phyloP scores from a whole-genome alignment of 2,888 invertebrate genomes.

The Ophion ellenae region DNA sequence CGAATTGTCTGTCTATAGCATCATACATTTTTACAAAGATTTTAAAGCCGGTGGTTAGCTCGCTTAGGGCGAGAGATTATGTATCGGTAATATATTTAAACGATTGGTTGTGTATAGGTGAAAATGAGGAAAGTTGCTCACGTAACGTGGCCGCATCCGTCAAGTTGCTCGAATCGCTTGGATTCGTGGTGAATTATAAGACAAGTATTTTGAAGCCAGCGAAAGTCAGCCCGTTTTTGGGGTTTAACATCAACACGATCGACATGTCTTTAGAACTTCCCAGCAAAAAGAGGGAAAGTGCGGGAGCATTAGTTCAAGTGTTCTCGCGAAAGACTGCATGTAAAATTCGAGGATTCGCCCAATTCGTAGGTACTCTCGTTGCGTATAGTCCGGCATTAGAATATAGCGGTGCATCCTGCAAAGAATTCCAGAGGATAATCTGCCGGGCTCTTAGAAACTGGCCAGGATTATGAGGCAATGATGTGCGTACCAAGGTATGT shows the following conservation, averaged over 20 bases:
- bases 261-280: conserved; percentile 54
- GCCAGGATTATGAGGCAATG: conserved; percentile 43
- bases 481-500: conserved; percentile 36
- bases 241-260: conserved; percentile 44
- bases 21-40: conserved; percentile 74
- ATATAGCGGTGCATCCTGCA: conserved; percentile 41
- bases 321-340: conserved; percentile 34
- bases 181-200: conserved; percentile 46
- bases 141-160: conserved; percentile 33
- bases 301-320: conserved; percentile 2
- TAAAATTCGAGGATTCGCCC: conserved; percentile 54
- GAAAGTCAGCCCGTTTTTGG: conserved; percentile 52
- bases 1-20: conserved; percentile 71
- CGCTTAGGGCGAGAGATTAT: conserved; percentile 30
- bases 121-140: conserved; percentile 29
- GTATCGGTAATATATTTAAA: conserved; percentile 42
- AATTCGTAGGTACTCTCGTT: conserved; percentile 42
- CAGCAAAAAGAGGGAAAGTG: conserved; percentile 29
- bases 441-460: conserved; percentile 38
- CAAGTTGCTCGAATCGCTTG: conserved; percentile 41
- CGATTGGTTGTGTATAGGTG: conserved; percentile 42
- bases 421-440: conserved; percentile 49
- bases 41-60: conserved; percentile 47
- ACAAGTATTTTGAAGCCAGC: conserved; percentile 43
- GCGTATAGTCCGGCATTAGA: conserved; percentile 27